A percentile compares a stretch with the other conserved stretches of the same genome.
phyloP scores from a whole-genome alignment of 2,113 vertebrate genomes.

The Hippolais icterina region DNA sequence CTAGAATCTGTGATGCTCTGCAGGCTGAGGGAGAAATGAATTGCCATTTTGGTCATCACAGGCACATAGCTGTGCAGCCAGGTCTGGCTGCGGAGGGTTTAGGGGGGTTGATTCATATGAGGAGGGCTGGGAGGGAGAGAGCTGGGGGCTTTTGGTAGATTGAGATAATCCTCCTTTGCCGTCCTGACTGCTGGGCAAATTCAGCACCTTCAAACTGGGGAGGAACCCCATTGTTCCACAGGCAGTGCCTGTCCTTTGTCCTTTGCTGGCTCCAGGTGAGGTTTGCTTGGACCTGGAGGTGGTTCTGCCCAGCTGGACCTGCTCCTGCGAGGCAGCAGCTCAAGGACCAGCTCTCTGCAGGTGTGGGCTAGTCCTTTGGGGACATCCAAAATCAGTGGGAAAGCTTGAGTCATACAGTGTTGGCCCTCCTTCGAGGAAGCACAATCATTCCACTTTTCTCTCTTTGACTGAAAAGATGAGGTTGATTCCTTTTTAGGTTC shows the following conservation, averaged over 20 bases:
- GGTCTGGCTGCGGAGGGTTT: not conserved
- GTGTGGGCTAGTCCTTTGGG: accelerated
- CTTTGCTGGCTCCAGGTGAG: not conserved
- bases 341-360: not conserved
- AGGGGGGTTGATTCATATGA: not conserved
- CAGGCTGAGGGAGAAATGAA: not conserved
- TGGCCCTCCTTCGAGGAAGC: not conserved
- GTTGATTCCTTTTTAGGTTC: not conserved
- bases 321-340: not conserved
- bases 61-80: not conserved
- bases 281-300: not conserved
- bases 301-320: not conserved
- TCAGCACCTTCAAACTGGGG: not conserved
- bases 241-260: accelerated
- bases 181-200: not conserved
- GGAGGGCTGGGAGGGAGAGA: not conserved
- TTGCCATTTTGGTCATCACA: not conserved
- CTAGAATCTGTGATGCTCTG: not conserved
- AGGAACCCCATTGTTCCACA: not conserved
- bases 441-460: not conserved
- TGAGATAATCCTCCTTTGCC: not conserved
- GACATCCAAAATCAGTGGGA: not conserved
- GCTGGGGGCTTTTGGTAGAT: not conserved
- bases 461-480: not conserved
- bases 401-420: not conserved